These are phyloP conservation scores for Carassius carassius DNA, from an alignment of 2,113 vertebrate genomes.

Conservation along the genomic window DNA sequence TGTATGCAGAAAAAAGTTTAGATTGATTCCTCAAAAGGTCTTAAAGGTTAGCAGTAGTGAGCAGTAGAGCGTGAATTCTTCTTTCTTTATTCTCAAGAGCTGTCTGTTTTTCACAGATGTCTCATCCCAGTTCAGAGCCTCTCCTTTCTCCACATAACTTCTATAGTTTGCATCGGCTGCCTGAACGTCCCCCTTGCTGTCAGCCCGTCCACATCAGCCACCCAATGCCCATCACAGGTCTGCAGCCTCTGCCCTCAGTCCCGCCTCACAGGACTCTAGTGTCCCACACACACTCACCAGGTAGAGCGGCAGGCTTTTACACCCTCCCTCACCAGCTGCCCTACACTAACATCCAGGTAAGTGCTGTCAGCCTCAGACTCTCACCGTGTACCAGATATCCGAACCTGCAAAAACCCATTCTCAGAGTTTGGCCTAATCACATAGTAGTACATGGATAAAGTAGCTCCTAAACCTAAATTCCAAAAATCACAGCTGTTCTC, in stretches of 20 bases:
- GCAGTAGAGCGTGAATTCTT: background rate
- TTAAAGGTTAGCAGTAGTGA: background rate
- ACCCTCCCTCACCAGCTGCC: constrained; percentile 68
- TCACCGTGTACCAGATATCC: background rate
- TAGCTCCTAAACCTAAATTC: no score
- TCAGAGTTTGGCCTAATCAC: no score
- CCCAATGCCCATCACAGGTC: constrained; percentile 66
- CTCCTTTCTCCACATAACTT: constrained; percentile 66
- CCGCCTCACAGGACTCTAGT: constrained; percentile 58
- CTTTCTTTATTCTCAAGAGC: background rate
- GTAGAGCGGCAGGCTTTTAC: constrained; percentile 64
- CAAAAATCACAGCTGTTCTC: no score
- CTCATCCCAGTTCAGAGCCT: constrained; percentile 64
- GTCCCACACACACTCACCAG: constrained; percentile 51
- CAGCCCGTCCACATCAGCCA: constrained; percentile 74
- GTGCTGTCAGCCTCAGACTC: constrained; percentile 40
- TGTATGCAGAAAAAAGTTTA: background rate
- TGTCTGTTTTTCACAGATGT: constrained; percentile 64
- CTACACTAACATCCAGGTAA: constrained; percentile 68
- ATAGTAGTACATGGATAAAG: no score
- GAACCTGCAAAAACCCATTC: no score
- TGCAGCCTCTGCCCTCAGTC: constrained; percentile 40
- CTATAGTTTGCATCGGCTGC: constrained; percentile 71
- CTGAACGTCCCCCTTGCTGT: constrained; percentile 73
- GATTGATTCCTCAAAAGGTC: constrained; percentile 24